Evolutionary conservation across 2,113 vertebrate genomes (phyloP), one percentile per base, ranked within the genome.

Genomic region (Cromileptes altivelis): DNA sequence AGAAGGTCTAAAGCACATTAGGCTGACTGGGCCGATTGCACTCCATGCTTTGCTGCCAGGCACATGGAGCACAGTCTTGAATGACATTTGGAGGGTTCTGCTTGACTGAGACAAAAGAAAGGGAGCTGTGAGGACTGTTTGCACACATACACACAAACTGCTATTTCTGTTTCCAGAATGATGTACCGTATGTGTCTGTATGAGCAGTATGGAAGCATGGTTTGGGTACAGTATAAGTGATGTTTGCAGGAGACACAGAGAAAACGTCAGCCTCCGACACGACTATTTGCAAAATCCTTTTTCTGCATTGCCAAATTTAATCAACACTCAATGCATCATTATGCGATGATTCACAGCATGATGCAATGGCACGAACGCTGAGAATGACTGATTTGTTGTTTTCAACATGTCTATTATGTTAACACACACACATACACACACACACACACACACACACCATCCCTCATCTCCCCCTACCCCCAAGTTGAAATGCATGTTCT

Each of bases 401-500:
- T 85, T 70, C 61, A 82, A 58, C 73, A 70, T 68, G 77, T 61
- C 67, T 70, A 53, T 78, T 79, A 47, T 17, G 42, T 68, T 77
- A 61, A 60, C 37, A 63, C 73, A 56, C 75, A 75, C 63, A 47
- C 17, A 57, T 33, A 53, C 78, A 65, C 69, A 68, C 45, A 85
- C 42, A 71, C 13, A 33, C 40, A 57, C 30, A 64, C 37, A 45
- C 70, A 33, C 30, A 57, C 52, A 52, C 74, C 56, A 47, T 23
- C 42, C 57, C 70, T 65, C 23, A 25, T 86, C 76, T 80, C 70
- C 53, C 40, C 77, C 55, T 67, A 56, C 76, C 82, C 76, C 18
- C 58, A 80, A 87, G 83, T 86, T 82, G 68, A 90, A 86, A 92
- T 71, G 86, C 85, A 74, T 75, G 68, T 79, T 83, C 73, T 89